phyloP scores from a whole-genome alignment of 2,797 vertebrate genomes.

The Emys orbicularis region DNA sequence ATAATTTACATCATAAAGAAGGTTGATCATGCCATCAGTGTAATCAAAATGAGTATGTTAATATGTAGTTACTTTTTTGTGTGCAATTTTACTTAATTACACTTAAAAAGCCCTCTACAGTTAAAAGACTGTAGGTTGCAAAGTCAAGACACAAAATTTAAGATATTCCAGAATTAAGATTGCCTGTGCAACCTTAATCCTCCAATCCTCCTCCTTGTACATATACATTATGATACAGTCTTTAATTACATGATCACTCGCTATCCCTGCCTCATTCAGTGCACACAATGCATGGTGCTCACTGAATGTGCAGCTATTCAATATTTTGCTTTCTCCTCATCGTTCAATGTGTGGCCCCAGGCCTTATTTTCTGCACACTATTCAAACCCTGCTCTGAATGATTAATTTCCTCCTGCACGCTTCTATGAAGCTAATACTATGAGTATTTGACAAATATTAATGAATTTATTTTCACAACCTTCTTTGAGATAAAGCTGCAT shows the following conservation, averaged over 20 bases:
- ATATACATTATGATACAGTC: background rate
- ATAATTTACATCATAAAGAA: conserved; percentile 36
- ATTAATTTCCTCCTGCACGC: background rate
- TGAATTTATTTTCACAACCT: background rate
- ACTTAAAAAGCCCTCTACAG: background rate
- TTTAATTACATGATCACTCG: background rate
- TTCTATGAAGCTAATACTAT: background rate
- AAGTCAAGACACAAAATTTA: conserved; percentile 37
- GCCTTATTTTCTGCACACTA: background rate
- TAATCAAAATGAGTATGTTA: conserved; percentile 58
- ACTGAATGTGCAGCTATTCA: background rate
- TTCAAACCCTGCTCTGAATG: background rate
- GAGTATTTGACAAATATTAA: background rate
- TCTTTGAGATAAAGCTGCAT: background rate
- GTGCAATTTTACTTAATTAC: background rate
- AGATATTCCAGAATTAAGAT: conserved; percentile 19
- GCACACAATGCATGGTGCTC: background rate
- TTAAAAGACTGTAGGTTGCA: background rate
- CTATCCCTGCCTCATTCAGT: background rate
- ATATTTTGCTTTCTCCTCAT: background rate
- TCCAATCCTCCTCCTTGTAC: background rate
- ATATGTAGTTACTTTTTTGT: conserved; percentile 4
- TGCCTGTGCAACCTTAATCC: background rate
- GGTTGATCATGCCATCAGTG: background rate
- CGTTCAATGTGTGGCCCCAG: background rate